These are phyloP conservation scores for Xestobium rufovillosum DNA, from an alignment of 2,888 invertebrate species.

Conservation along the genomic window DNA sequence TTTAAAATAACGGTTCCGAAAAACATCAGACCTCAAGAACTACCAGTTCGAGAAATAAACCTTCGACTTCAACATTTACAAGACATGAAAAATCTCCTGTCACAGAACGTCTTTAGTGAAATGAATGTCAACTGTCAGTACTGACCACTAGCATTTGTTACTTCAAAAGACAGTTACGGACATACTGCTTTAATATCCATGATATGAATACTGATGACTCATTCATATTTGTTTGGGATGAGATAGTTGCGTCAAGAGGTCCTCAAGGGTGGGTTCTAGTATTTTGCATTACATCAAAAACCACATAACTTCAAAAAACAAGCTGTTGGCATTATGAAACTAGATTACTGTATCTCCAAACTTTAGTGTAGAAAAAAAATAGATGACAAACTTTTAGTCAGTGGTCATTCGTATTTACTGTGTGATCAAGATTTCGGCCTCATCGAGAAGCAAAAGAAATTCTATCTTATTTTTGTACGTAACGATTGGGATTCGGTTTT, in stretches of 20 bases:
- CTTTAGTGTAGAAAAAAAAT: constrained; percentile 13
- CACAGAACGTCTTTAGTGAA: no score
- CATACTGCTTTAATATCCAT: constrained; percentile 23
- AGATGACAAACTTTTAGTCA: no score
- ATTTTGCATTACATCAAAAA: constrained; percentile 22
- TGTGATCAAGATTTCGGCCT: constrained; percentile 22
- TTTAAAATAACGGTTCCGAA: no score
- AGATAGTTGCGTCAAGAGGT: constrained; percentile 21
- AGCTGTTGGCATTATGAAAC: constrained; percentile 21
- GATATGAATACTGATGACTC: constrained; percentile 17
- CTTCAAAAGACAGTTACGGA: constrained; percentile 25
- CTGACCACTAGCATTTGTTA: constrained; percentile 21
- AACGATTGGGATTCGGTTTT: constrained; percentile 14
- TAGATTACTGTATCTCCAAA: constrained; percentile 21
- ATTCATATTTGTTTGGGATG: constrained; percentile 23
- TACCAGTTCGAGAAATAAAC: no score
- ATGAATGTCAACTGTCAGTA: no score
- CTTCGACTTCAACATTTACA: no score
- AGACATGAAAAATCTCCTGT: no score
- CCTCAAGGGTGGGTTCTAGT: constrained; percentile 25
- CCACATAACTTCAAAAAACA: constrained; percentile 19
- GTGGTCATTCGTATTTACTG: constrained; percentile 17
- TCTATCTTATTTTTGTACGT: constrained; percentile 11
- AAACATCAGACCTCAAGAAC: no score
- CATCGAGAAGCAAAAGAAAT: constrained; percentile 17